These are phyloP conservation scores for Brachyptera putata DNA, from an alignment of 2,888 invertebrate species.

Conservation along the genomic window DNA sequence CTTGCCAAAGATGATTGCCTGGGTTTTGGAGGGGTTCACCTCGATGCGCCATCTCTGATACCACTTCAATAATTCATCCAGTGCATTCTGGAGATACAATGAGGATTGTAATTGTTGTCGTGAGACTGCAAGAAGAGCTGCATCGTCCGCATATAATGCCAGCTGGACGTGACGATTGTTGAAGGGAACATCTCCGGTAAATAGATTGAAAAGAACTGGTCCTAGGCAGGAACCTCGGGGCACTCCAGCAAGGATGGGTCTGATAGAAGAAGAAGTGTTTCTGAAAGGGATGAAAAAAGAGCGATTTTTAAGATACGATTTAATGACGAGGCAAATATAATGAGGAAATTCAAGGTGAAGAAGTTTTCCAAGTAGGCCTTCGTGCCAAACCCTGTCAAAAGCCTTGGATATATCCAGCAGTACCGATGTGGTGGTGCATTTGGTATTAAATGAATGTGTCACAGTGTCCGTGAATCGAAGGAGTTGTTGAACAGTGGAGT, in stretches of 20 bases:
- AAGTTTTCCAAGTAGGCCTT: slow-evolving; percentile 17
- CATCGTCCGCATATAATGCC: slow-evolving; percentile 9
- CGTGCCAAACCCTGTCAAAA: slow-evolving; percentile 17
- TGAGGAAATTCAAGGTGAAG: slow-evolving; percentile 18
- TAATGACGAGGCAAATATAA: neutral
- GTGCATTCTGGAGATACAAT: neutral
- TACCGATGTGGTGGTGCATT: neutral
- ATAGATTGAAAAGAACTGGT: slow-evolving; percentile 13
- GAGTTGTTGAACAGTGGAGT: neutral
- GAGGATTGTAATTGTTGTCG: neutral
- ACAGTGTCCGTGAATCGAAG: neutral
- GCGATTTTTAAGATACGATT: neutral
- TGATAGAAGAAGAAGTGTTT: neutral
- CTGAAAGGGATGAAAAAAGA: neutral
- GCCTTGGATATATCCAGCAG: slow-evolving; percentile 13
- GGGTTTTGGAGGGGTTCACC: neutral
- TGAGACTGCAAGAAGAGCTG: neutral
- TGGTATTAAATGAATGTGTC: neutral
- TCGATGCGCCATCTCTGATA: neutral
- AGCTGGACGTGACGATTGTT: neutral
- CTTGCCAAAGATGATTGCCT: slow-evolving; percentile 4
- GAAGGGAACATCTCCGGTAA: slow-evolving; percentile 13
- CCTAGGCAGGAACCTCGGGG: slow-evolving; percentile 21
- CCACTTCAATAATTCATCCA: slow-evolving; percentile 1
- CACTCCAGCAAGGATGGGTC: slow-evolving; percentile 5